These are phyloP conservation scores for Leucosticte australis DNA, from an alignment of 2,113 vertebrate species.

Conservation along the genomic window DNA sequence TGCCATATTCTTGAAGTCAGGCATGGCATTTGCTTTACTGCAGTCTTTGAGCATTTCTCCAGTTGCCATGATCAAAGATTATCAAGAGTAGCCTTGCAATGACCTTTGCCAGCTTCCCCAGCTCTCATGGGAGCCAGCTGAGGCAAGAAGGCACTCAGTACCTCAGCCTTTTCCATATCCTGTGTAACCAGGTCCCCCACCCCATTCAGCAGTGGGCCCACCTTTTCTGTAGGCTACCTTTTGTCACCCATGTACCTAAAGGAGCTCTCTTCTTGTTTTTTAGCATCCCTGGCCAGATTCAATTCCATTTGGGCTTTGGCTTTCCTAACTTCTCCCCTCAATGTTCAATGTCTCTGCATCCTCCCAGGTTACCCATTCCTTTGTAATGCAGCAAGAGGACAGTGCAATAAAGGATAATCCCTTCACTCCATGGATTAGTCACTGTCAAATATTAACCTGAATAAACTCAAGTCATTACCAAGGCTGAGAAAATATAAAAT, in stretches of 20 bases:
- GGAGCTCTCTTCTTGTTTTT: not conserved
- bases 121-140: no score
- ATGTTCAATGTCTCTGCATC: not conserved
- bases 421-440: not conserved
- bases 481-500: not conserved
- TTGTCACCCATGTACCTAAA: not conserved
- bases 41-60: not conserved
- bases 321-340: not conserved
- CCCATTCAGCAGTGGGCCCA: not conserved
- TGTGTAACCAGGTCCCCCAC: not conserved
- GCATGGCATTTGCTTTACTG: not conserved
- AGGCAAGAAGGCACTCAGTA: not conserved
- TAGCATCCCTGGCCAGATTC: not conserved
- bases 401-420: not conserved
- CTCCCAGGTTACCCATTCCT: not conserved
- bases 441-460: not conserved
- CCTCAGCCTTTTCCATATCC: not conserved
- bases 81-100: not conserved
- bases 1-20: not conserved
- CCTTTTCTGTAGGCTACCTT: not conserved
- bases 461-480: not conserved
- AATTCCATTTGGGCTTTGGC: not conserved
- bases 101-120: not conserved
- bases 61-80: not conserved
- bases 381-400: not conserved